Conservation (phyloP, 2,888 invertebrate species). For the Drosophila neotestacea region DNA sequence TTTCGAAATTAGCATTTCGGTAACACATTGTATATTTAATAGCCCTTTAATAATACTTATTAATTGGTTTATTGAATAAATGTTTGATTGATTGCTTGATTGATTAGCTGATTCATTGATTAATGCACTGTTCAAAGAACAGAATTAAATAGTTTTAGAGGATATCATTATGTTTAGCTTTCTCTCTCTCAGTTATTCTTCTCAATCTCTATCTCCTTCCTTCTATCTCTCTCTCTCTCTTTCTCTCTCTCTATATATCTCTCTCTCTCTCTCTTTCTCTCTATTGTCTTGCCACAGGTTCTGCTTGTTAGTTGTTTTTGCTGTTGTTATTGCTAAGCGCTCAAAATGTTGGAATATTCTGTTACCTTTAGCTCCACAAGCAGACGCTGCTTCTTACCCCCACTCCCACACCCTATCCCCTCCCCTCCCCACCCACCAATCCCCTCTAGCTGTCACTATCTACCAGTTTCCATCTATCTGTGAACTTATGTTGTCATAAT, state of each 20-base stretch:
- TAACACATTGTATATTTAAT: too few relatives aligned
- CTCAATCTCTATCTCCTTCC: not conserved
- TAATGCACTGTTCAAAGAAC: too few relatives aligned
- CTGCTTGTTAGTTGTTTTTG: conserved; percentile 7
- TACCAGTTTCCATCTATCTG: conserved; percentile 44
- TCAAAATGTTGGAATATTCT: conserved; percentile 38
- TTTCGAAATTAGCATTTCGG: too few relatives aligned
- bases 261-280: not conserved
- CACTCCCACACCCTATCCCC: not conserved
- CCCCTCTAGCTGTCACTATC: not conserved
- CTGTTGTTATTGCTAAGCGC: conserved; percentile 42
- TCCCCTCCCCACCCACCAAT: too few relatives aligned
- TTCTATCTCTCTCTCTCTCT: not conserved
- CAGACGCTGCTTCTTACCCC: not conserved
- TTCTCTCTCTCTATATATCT: not conserved
- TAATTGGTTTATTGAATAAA: too few relatives aligned
- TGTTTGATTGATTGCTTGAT: too few relatives aligned
- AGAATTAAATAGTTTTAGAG: not conserved
- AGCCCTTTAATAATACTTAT: too few relatives aligned
- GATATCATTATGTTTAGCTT: not conserved
- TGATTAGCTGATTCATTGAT: too few relatives aligned
- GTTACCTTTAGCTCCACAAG: conserved; percentile 24
- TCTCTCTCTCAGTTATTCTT: not conserved
- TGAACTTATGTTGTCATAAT: conserved; percentile 71
- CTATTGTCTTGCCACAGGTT: not conserved